Evolutionary conservation across 2,797 vertebrate species (phyloP), one percentile per base, ranked within the genome.

Genomic region (Myotis findleyi): DNA sequence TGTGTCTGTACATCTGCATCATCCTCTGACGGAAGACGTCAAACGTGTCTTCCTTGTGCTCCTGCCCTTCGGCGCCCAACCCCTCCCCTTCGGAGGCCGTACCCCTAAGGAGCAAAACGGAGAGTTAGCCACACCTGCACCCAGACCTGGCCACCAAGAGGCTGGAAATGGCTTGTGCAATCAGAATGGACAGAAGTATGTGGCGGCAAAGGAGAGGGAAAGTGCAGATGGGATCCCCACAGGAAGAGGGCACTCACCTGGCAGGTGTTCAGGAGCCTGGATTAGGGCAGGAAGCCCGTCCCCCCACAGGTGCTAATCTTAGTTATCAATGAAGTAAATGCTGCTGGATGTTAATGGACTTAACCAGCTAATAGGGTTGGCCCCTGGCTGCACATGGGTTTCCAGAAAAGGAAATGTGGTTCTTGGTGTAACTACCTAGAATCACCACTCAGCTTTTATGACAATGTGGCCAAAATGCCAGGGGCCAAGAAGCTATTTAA

Each of bases 1-100:
- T 98, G 96, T 98, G 98, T 76, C 98, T 97, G 98, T 99, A 99
- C 98, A 99, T 99, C 86, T 98, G 98, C 96, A 98, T 99, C 98
- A 99, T 99, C 93, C 98, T 98, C 94, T 99, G 98, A 13, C 98
- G 98, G 97, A 99, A 99, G 83, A 98, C 96, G 36, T 98, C 98
- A 89, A 99, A 99, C 1, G 98, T 98, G 85, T 98, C 98, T 84
- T 98, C 98, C 47, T 97, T 97, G 38, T 96, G 98, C 33, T 98
- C 97, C 7, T 97, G 97, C 86, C 97, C 98, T 6, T 97, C 98
- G 82, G 98, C 97, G 41, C 98, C 98, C 97, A 99, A 83, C 80
- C 98, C 98, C 96, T 98, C 98, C 96, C 98, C 98, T 93, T 98
- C 98, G 2, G 98, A 99, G 76, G 98, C 97, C 3, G 98, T 95